phyloP scores from a whole-genome alignment of 2,113 vertebrate species.

The Tympanuchus pallidicinctus region DNA sequence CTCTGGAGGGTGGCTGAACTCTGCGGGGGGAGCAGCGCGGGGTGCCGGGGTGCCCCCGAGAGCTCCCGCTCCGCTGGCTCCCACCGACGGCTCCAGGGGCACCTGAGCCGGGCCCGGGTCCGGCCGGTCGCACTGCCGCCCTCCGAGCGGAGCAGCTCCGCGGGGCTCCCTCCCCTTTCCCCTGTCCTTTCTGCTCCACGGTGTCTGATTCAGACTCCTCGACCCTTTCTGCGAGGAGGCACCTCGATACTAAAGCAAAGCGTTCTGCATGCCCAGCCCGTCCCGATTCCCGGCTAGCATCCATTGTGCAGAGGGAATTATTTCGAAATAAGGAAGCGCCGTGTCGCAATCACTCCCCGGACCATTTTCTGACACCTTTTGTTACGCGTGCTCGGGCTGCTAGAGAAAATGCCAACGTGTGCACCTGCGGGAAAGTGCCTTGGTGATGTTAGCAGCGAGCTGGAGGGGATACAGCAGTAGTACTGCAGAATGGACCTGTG shows the following conservation, averaged over 20 bases:
- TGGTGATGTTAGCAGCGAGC: conserved; percentile 68
- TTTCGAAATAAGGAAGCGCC: conserved; percentile 19
- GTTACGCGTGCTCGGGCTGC: neutral
- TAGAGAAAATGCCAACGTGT: conserved; percentile 24
- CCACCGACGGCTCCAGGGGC: neutral
- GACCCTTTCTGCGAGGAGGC: neutral
- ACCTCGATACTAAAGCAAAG: neutral
- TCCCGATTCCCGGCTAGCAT: neutral
- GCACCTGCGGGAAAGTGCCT: conserved; percentile 73
- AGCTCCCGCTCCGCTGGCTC: neutral
- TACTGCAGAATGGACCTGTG: conserved; percentile 75
- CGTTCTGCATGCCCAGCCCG: neutral
- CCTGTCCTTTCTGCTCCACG: neutral
- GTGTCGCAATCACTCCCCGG: neutral
- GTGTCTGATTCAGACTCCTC: neutral
- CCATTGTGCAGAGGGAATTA: neutral
- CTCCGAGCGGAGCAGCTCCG: neutral
- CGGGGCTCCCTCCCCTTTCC: neutral
- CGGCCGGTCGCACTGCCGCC: neutral
- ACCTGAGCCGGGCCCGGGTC: neutral
- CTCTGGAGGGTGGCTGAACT: neutral
- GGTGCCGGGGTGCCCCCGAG: neutral
- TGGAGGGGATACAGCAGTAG: conserved; percentile 76
- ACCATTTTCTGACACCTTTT: conserved; percentile 6
- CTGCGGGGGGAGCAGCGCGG: neutral